Evolutionary conservation across 1,140 invertebrate genomes (phyloP).

Genomic region (Daktulosphaira vitifoliae): DNA sequence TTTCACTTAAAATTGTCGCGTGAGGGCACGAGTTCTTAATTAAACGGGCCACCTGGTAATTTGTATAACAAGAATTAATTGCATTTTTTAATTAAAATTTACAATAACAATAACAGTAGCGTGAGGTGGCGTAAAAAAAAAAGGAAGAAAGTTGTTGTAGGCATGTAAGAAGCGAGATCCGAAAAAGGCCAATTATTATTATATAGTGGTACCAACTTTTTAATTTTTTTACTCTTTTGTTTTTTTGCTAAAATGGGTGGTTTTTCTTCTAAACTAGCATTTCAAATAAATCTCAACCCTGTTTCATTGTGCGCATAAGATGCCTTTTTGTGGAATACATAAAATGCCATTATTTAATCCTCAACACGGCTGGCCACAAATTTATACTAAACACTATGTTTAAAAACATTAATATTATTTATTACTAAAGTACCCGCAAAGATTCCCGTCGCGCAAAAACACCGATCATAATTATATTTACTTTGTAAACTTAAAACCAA

Average conservation of each 20-base stretch:
- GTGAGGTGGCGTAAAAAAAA: neutral
- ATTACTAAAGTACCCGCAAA: too few relatives aligned
- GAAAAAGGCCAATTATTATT: conserved; percentile 28
- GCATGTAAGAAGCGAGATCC: neutral
- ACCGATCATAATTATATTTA: too few relatives aligned
- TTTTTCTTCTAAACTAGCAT: conserved; percentile 2
- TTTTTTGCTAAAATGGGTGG: conserved; percentile 9
- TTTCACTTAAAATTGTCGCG: conserved; percentile 32
- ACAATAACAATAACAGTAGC: conserved; percentile 25
- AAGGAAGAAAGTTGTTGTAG: too few relatives aligned
- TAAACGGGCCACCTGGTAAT: conserved; percentile 31
- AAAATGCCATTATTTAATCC: too few relatives aligned
- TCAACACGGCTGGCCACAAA: too few relatives aligned
- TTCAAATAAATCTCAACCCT: conserved; percentile 10
- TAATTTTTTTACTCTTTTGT: neutral
- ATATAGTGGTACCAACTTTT: conserved; percentile 10
- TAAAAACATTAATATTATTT: too few relatives aligned
- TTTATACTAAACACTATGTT: too few relatives aligned
- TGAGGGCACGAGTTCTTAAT: conserved; percentile 24
- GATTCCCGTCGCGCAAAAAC: too few relatives aligned
- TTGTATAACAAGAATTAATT: conserved; percentile 33
- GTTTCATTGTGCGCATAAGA: too few relatives aligned
- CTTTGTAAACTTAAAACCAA: too few relatives aligned
- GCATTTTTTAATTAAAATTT: conserved; percentile 33
- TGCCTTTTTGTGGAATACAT: too few relatives aligned